phyloP scores from a whole-genome alignment of 2,888 invertebrate genomes.

The Dascillus cervinus region DNA sequence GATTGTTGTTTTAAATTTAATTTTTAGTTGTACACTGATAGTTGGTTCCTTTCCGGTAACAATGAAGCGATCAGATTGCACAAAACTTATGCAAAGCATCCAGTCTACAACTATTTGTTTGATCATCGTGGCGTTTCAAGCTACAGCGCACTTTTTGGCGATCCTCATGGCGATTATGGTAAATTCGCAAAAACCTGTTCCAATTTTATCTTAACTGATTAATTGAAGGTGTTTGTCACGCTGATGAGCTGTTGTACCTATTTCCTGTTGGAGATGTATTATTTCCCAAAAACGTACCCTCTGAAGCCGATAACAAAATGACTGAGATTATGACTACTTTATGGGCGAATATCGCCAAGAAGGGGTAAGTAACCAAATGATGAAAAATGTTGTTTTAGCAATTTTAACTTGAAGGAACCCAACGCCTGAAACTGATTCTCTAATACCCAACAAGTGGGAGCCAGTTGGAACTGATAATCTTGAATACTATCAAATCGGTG shows the following conservation, averaged over 20 bases:
- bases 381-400: no score
- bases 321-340: constrained; percentile 54
- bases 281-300: constrained; percentile 51
- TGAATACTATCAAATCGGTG: constrained; percentile 10
- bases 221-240: constrained; percentile 64
- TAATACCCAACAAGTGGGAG: constrained; percentile 11
- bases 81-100: no score
- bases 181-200: no score
- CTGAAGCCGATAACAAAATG: constrained; percentile 51
- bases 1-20: no score
- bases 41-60: no score
- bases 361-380: constrained; percentile 45
- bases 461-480: constrained; percentile 8
- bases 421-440: constrained; percentile 6
- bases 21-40: no score
- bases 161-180: no score
- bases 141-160: no score
- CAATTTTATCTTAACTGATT: no score
- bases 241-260: constrained; percentile 74
- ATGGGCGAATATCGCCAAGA: constrained; percentile 71
- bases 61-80: no score
- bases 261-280: constrained; percentile 58
- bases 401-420: constrained; percentile 12
- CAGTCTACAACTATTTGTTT: constrained; percentile 8
- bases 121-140: no score